A percentile compares a stretch with the other conserved stretches of the same genome.
Conservation (phyloP, 2,888 invertebrate genomes). For the Pocota personata region DNA sequence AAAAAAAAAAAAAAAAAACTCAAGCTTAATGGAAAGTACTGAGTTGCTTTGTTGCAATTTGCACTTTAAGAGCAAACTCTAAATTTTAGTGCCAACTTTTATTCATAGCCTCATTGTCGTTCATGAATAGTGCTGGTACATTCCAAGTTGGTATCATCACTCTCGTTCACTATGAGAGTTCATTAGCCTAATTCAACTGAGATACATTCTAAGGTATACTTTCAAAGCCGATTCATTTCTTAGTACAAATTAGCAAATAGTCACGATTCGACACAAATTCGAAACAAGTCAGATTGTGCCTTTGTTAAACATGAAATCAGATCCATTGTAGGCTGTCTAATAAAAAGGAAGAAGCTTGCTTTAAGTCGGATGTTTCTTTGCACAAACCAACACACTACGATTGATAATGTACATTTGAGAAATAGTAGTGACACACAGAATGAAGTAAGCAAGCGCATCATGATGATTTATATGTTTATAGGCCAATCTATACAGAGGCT, state of each 20-base stretch:
- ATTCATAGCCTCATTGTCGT: neutral
- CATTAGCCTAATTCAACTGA: slow-evolving; percentile 29
- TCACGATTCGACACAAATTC: slow-evolving; percentile 30
- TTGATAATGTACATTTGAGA: slow-evolving; percentile 17
- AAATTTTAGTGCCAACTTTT: neutral
- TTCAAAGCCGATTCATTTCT: slow-evolving; percentile 13
- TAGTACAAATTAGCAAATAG: slow-evolving; percentile 34
- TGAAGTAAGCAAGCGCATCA: slow-evolving; percentile 24
- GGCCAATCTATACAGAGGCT: slow-evolving; percentile 3
- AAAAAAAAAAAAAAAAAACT: neutral
- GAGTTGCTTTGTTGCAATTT: neutral
- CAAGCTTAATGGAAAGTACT: neutral
- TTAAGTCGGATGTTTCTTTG: slow-evolving; percentile 6
- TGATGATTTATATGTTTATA: slow-evolving; percentile 26
- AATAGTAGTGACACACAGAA: slow-evolving; percentile 19
- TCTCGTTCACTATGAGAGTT: neutral
- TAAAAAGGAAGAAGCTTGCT: slow-evolving; percentile 1
- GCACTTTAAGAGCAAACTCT: neutral
- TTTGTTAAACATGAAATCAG: slow-evolving; percentile 1
- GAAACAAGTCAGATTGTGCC: neutral
- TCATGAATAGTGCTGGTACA: neutral
- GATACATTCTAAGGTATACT: slow-evolving; percentile 24
- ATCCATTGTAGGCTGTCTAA: neutral
- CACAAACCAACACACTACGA: neutral
- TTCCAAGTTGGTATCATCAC: neutral